Percentiles rank a stretch among this genome's conserved stretches.
phyloP scores from a whole-genome alignment of 1,140 invertebrate species.

The Papilio xuthus region DNA sequence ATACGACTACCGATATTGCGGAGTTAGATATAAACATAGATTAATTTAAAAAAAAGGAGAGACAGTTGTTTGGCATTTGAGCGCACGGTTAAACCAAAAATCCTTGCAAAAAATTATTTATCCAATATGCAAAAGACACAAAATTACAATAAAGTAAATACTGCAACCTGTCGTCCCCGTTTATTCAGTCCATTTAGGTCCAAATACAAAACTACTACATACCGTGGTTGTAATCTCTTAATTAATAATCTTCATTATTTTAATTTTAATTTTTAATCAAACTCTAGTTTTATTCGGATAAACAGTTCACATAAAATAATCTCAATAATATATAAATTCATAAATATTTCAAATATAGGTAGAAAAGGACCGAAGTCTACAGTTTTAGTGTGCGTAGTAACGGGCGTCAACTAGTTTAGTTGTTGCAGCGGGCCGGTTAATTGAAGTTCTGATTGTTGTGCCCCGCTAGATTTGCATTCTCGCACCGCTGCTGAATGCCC shows the following conservation, averaged over 20 bases:
- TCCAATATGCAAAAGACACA: too few species aligned
- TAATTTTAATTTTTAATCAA: background rate
- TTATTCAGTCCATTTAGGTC: too few species aligned
- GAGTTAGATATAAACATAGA: conserved; percentile 37
- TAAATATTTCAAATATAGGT: background rate
- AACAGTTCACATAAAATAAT: too few species aligned
- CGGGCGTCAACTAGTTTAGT: conserved; percentile 48
- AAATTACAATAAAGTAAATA: too few species aligned
- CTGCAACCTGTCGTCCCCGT: too few species aligned
- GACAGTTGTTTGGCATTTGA: too few species aligned
- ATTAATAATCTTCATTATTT: too few species aligned
- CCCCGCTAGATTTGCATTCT: conserved; percentile 32
- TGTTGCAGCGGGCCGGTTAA: conserved; percentile 48
- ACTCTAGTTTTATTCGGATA: background rate
- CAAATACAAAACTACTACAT: too few species aligned
- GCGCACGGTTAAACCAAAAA: too few species aligned
- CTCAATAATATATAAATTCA: background rate
- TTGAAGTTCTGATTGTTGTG: conserved; percentile 52
- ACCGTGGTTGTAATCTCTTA: too few species aligned
- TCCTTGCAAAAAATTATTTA: too few species aligned
- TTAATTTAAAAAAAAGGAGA: background rate
- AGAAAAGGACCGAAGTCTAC: conserved; percentile 2
- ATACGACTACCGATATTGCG: conserved; percentile 23
- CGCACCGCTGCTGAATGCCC: background rate
- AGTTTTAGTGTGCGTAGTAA: conserved; percentile 29